Base-by-base conservation (phyloP, 2,797 vertebrate genomes). In the Pantherophis vulpinus region DNA sequence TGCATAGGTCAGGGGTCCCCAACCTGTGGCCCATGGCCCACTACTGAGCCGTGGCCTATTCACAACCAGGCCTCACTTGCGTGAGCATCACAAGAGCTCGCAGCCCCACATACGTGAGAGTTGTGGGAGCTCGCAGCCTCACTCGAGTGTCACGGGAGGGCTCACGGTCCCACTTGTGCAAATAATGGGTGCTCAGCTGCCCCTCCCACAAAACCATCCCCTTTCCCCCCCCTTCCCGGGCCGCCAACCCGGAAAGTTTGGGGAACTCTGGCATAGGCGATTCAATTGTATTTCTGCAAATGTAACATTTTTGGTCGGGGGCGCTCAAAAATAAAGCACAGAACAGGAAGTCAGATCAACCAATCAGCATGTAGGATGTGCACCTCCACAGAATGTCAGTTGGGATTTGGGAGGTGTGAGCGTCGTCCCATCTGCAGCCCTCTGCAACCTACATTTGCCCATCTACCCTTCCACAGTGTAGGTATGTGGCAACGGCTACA, bases 61-160 rank as follows among this genome's bases (percentile, higher is more conserved):
- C 20, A 18, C 23, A 60, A 60, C 59, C 23, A 23, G 23, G 59
- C 59, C 59, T 25, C 59, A 25, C 8, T 25, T 25, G 23, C 8
- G 1, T 25, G 23, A 25, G 23, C 2, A 25, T 60, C 8, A 2
- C 23, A 10, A 9, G 2, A 1, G 2, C 8, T 60, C 9, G 0
- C 2, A 2, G 59, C 59, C 23, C 59, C 7, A 23, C 20, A 8
- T 60, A 8, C 6, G 0, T 0, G 2, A 2, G 59, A 25, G 59
- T 8, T 23, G 23, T 2, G 1, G 59, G 7, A 20, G 59, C 7
- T 60, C 20, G 0, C 20, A 8, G 20, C 59, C 20, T 0, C 23
- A 60, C 59, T 60, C 1, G 2, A 23, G 23, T 2, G 2, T 60
- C 23, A 20, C 0, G 20, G 59, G 14, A 14, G 59, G 58, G 20